Percentiles rank a stretch among this genome's conserved stretches.
Conservation (phyloP, 2,113 vertebrate genomes). For the Sapayoa aenigma region DNA sequence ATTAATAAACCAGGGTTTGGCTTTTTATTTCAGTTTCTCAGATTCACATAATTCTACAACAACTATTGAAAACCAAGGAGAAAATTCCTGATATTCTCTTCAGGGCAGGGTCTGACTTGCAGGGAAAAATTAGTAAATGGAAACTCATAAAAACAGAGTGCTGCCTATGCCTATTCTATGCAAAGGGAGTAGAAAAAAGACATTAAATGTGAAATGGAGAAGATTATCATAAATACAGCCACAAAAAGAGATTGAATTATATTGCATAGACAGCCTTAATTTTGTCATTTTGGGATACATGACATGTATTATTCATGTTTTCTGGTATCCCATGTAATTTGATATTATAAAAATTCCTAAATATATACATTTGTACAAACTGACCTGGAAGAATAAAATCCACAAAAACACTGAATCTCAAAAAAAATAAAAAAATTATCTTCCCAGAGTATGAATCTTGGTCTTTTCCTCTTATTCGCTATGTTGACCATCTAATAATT, state of each 20-base stretch:
- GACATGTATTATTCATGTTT: background rate
- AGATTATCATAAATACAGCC: background rate
- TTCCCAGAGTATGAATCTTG: background rate
- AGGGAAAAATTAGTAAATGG: background rate
- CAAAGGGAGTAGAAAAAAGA: background rate
- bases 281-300: background rate
- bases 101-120: background rate
- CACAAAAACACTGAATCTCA: background rate
- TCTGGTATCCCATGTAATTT: background rate
- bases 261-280: background rate
- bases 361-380: background rate
- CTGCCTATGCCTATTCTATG: background rate
- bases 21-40: background rate
- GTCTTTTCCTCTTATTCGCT: background rate
- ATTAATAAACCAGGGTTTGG: background rate
- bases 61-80: background rate
- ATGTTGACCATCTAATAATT: background rate
- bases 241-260: background rate
- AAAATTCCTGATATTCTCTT: background rate
- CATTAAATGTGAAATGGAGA: background rate
- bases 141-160: background rate
- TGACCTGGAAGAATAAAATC: background rate
- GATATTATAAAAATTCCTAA: background rate
- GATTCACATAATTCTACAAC: background rate
- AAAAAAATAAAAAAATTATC: rapidly evolving